Conservation (phyloP, 1,140 invertebrate species). For the Neodiprion fabricii region DNA sequence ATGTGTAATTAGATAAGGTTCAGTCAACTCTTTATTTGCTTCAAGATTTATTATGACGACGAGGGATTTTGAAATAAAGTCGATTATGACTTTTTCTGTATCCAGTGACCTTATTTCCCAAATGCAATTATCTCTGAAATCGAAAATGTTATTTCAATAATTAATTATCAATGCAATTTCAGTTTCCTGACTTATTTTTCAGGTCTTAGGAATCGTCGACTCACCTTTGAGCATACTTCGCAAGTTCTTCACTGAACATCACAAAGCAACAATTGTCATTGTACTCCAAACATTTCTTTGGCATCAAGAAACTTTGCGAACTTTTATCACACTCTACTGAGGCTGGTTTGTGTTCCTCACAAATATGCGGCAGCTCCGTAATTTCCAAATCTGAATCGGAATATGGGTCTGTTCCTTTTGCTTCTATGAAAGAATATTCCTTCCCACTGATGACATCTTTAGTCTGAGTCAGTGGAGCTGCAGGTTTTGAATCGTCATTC, state of each 20-base stretch:
- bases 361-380: background rate
- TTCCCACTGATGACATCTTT: no score
- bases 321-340: background rate
- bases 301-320: background rate
- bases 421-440: no score
- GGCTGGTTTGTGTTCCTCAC: background rate
- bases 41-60: slow-evolving; percentile 31
- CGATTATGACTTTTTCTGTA: slow-evolving; percentile 31
- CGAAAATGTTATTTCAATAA: background rate
- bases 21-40: background rate
- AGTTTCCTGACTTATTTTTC: no score
- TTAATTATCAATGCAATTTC: background rate
- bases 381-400: background rate
- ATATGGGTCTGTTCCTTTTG: background rate
- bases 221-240: background rate
- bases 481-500: no score
- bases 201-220: no score
- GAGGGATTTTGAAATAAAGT: slow-evolving; percentile 44
- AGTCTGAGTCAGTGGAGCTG: no score
- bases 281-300: background rate
- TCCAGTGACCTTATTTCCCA: slow-evolving; percentile 38
- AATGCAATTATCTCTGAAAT: slow-evolving; percentile 44
- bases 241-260: background rate
- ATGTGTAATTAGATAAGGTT: slow-evolving; percentile 26
- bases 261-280: background rate